Evolutionary conservation across 2,888 invertebrate species (phyloP), one percentile per base, ranked within the genome.

Genomic region (Pyrochroa serraticornis): DNA sequence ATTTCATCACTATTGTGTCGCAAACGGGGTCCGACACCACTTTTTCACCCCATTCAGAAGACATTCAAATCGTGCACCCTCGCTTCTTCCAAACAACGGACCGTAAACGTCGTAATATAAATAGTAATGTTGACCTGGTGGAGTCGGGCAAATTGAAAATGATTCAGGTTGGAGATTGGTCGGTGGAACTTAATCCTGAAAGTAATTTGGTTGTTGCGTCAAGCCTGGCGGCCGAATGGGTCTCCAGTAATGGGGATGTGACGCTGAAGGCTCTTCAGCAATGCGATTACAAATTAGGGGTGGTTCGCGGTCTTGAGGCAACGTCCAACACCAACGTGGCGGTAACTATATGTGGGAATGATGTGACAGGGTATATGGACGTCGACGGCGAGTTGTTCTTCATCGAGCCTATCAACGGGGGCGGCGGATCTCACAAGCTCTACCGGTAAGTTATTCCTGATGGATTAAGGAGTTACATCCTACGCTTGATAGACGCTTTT

Each of bases 201-300:
- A 68, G 69, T 62, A 70, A 71, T 67, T 64, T 75, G 47, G 59
- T 70, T 56, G 60, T 74, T 41, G 58, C 72, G 22, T 65, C 68
- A 22, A 63, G 69, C 63, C 66, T 73, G 35, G 58, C 62, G 43
- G 66, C 69, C 32, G 70, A 74, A 57, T 72, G 75, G 73, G 59
- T 71, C 56, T 56, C 62, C 51, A 55, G 53, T 32, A 62, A 70
- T 54, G 66, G 65, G 50, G 43, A 60, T 46, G 44, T 56, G 33
- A 51, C 38, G 43, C 56, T 39, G 22, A 53, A 58, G 54, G 51
- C 48, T 32, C 44, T 63, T 49, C 43, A 52, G 48, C 55, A 64
- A 60, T 77, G 76, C 63, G 68, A 73, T 63, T 74, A 71, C 62
- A 69, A 65, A 62, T 65, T 62, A 42, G 78, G 77, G 47, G 60